A percentile compares a stretch with the other conserved stretches of the same genome.
Evolutionary conservation across 2,888 invertebrate genomes (phyloP).

Genomic region (Aspidiotus destructor): DNA sequence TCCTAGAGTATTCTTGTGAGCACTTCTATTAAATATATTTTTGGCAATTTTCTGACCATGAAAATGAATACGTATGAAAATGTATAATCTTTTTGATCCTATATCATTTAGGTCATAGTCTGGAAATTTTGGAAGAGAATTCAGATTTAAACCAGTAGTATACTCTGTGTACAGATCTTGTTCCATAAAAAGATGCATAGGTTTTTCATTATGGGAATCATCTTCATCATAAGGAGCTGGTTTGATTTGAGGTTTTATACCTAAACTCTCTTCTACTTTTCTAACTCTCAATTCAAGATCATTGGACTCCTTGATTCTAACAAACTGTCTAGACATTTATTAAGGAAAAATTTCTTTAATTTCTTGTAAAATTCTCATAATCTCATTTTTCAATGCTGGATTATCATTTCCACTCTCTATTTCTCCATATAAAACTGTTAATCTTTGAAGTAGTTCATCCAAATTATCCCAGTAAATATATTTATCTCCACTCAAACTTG

Average conservation of each 20-base stretch:
- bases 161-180: background rate
- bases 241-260: background rate
- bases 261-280: constrained; percentile 2
- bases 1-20: background rate
- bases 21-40: background rate
- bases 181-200: background rate
- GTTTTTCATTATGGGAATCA: background rate
- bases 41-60: background rate
- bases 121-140: background rate
- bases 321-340: background rate
- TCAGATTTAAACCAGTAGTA: background rate
- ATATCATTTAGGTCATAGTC: background rate
- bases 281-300: background rate
- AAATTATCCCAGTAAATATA: background rate
- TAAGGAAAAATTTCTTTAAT: constrained; percentile 11
- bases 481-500: background rate
- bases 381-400: constrained; percentile 1
- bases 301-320: background rate
- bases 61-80: background rate
- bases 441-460: constrained; percentile 1
- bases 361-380: constrained; percentile 14
- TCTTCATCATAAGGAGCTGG: background rate
- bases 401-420: constrained; percentile 5
- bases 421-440: constrained; percentile 7
- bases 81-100: background rate